phyloP scores from a whole-genome alignment of 2,797 vertebrate species.

The Holocentrus rufus region DNA sequence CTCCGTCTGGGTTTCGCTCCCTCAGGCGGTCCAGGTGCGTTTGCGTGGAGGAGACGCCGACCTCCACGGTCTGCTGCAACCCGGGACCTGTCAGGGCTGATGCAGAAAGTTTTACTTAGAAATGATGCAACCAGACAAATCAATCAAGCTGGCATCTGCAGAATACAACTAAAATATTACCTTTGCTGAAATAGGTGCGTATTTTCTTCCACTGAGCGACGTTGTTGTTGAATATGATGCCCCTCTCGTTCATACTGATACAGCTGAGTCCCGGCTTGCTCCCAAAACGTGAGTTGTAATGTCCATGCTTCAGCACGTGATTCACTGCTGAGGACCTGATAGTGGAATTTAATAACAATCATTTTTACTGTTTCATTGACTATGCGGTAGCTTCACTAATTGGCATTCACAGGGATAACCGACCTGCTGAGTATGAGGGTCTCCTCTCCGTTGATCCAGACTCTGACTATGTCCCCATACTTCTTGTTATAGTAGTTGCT shows the following conservation, averaged over 20 bases:
- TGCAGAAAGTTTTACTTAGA: constrained; percentile 45
- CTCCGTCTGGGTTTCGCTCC: constrained; percentile 44
- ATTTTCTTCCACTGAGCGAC: constrained; percentile 87
- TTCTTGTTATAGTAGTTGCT: constrained; percentile 95
- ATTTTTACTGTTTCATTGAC: background rate
- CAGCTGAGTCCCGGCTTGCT: constrained; percentile 89
- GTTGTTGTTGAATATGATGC: constrained; percentile 95
- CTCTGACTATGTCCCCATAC: constrained; percentile 92
- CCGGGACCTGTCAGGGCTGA: constrained; percentile 91
- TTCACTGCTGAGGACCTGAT: constrained; percentile 88
- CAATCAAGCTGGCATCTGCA: too few species aligned
- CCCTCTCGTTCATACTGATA: constrained; percentile 93
- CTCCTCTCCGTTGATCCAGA: constrained; percentile 96
- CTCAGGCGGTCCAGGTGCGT: constrained; percentile 85
- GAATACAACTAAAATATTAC: constrained; percentile 72
- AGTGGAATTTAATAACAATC: background rate
- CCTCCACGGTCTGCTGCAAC: constrained; percentile 84
- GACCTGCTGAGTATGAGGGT: constrained; percentile 96
- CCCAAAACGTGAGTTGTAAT: constrained; percentile 90
- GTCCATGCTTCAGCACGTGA: constrained; percentile 88
- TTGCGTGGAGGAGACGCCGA: constrained; percentile 84
- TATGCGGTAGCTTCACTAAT: background rate
- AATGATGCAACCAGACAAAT: too few species aligned
- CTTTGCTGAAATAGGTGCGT: constrained; percentile 90
- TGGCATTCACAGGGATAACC: constrained; percentile 5